These are phyloP conservation scores for Melanerpes formicivorus DNA, from an alignment of 2,113 vertebrate species.

Conservation along the genomic window DNA sequence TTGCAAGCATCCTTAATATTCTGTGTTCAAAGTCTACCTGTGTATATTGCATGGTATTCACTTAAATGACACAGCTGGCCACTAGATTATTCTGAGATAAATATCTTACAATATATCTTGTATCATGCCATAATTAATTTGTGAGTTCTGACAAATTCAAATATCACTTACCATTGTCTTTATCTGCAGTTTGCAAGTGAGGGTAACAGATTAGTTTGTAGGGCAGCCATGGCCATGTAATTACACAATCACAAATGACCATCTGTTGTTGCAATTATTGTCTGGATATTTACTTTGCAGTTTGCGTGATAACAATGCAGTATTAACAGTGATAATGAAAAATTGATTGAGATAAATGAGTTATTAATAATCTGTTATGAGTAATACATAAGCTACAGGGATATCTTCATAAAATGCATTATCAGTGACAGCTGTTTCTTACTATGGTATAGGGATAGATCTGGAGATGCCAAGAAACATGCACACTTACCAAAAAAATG, in stretches of 20 bases:
- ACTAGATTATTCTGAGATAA: neutral
- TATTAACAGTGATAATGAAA: constrained; percentile 51
- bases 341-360: constrained; percentile 54
- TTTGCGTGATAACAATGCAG: constrained; percentile 1
- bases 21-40: neutral
- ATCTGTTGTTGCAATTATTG: constrained; percentile 38
- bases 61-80: neutral
- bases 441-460: neutral
- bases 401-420: constrained; percentile 24
- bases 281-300: constrained; percentile 45
- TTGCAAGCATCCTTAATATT: neutral
- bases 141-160: neutral
- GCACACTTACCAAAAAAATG: neutral
- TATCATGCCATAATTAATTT: neutral
- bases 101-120: neutral
- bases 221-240: constrained; percentile 13
- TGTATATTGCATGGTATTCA: neutral
- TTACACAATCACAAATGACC: constrained; percentile 52
- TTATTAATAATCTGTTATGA: constrained; percentile 49
- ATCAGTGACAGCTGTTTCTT: neutral
- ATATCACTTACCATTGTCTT: constrained; percentile 5
- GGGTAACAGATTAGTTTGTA: constrained; percentile 27
- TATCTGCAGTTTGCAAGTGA: constrained; percentile 24
- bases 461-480: neutral
- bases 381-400: neutral